Percentiles rank a stretch among this genome's conserved stretches.
These are phyloP conservation scores for Drosophila ezoana DNA, from an alignment of 2,888 invertebrate species.

Conservation along the genomic window DNA sequence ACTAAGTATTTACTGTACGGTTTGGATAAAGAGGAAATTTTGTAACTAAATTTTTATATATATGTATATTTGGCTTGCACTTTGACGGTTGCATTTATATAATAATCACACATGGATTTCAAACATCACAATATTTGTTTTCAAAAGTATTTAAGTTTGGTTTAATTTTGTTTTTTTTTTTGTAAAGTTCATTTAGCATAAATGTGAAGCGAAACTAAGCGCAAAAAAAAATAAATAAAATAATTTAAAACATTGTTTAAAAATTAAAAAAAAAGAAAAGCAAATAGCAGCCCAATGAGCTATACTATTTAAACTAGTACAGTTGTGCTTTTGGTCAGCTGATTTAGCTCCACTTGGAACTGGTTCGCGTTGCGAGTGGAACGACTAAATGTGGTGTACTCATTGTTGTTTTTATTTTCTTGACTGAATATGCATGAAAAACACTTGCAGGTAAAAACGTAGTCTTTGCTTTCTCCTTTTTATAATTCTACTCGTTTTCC, in stretches of 20 bases:
- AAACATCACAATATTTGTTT: conserved; percentile 60
- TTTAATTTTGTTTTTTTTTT: conserved; percentile 14
- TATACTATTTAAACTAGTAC: conserved; percentile 5
- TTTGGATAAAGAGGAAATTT: conserved; percentile 85
- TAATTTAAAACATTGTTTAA: conserved; percentile 11
- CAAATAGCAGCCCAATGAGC: conserved; percentile 26
- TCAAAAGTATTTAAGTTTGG: conserved; percentile 21
- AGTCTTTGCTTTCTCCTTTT: neutral
- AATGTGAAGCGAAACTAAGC: conserved; percentile 67
- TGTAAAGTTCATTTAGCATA: conserved; percentile 48
- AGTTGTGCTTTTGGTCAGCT: conserved; percentile 9
- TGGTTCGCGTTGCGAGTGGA: conserved; percentile 7
- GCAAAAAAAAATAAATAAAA: conserved; percentile 39
- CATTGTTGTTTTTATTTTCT: neutral
- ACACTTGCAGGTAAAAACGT: conserved; percentile 48
- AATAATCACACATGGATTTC: conserved; percentile 41
- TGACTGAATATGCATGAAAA: conserved; percentile 69
- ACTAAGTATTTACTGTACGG: conserved; percentile 78
- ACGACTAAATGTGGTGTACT: conserved; percentile 6
- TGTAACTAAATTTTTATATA: conserved; percentile 76
- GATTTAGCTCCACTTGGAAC: conserved; percentile 1
- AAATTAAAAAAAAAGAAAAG: conserved; percentile 9
- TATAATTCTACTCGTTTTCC: neutral
- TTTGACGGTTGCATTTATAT: conserved; percentile 66
- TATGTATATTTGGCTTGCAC: conserved; percentile 73